Conservation (phyloP, 37 sponge, comb jelly and placozoan genomes). For the Eunapius fragilis region DNA sequence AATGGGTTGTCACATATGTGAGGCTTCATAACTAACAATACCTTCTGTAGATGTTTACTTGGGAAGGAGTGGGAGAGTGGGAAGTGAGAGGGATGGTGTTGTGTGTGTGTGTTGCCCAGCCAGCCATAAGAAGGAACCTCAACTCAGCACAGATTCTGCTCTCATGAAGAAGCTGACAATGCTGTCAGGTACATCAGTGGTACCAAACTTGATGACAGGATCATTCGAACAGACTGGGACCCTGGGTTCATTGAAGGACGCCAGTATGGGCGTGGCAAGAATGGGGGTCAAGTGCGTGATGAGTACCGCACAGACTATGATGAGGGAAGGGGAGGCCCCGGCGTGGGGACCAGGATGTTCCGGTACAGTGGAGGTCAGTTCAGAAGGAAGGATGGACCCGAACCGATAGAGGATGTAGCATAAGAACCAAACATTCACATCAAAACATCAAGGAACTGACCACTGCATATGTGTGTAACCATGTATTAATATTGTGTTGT, state of each 20-base stretch:
- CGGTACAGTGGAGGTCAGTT: conserved; percentile 2
- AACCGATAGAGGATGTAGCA: not conserved
- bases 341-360: conserved; percentile 33
- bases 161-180: conserved; percentile 74
- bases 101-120: no score
- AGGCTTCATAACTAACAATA: not conserved
- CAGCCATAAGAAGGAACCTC: not conserved
- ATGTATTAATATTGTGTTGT: not conserved
- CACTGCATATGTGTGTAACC: not conserved
- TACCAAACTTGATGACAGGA: conserved; percentile 95
- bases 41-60: no score
- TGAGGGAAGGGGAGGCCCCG: conserved; percentile 91
- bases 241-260: conserved; percentile 96
- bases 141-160: conserved; percentile 69
- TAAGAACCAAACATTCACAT: not conserved
- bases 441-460: not conserved
- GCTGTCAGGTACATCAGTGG: conserved; percentile 87
- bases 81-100: no score
- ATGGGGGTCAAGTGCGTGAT: conserved; percentile 97
- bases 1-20: no score
- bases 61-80: not conserved
- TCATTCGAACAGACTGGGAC: conserved; percentile 96
- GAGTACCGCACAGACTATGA: conserved; percentile 93
- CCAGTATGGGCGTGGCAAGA: conserved; percentile 94
- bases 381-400: not conserved